Base-by-base conservation (phyloP, 2,113 vertebrate genomes). In the Hystrix cristata region DNA sequence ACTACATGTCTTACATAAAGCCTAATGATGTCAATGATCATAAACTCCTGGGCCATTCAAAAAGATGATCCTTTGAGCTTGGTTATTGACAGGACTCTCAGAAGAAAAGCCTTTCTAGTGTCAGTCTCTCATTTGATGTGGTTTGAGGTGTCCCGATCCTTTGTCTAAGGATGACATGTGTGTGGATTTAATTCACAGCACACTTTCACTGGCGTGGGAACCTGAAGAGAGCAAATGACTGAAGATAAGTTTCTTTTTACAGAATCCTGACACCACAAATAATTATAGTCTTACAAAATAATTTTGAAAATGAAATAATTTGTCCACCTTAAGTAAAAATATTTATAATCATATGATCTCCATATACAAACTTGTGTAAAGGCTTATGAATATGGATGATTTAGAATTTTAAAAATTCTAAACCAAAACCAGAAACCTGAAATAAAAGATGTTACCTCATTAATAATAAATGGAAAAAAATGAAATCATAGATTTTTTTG, bases 401-500 rank as follows among this genome's bases (percentile, higher is more conserved):
- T 46, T 74, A 23, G 43, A 46, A 25, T 46, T 74, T 74, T 48
- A 27, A 27, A 46, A 46, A 74, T 27, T 74, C 10, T 46, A 46
- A 48, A 46, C 72, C 48, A 48, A 74, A 25, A 27, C 72, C 11
- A 74, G n/a, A 38, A 82, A 82, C 53, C 76, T 46, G 29, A 64
- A 55, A 91, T 80, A 78, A 21, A 76, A 90, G 12, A 18, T 62
- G 7, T 23, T 83, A 23, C 78, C 16, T 14, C 65, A 14, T 80
- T 96, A 87, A 25, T 79, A 64, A 74, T n/a, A 69, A 91, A 72
- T 87, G 25, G 84, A 90, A 94, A 74, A 91, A 60, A 53, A 46
- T 65, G 31, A 27, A 55, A 90, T 14, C 16, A 80, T 19, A 11
- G 8, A 46, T 29, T 43, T 31, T 64, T 74, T 46, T 74, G 21